These are phyloP conservation scores for Neoascia interrupta DNA, from an alignment of 2,888 invertebrate genomes.

Conservation along the genomic window DNA sequence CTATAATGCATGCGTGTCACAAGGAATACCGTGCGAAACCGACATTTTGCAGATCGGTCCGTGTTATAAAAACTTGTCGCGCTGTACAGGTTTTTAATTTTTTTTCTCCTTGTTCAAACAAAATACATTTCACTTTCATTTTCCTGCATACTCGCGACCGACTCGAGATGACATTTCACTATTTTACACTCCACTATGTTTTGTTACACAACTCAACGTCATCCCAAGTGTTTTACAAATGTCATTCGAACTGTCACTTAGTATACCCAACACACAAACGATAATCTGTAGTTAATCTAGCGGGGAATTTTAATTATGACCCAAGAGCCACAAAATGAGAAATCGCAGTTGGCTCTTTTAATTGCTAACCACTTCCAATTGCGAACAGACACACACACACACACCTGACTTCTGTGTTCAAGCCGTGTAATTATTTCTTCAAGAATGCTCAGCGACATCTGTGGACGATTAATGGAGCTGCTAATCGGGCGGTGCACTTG, in stretches of 20 bases:
- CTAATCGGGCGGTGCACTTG: slow-evolving; percentile 64
- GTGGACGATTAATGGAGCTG: slow-evolving; percentile 62
- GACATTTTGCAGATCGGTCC: slow-evolving; percentile 31
- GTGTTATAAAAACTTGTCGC: slow-evolving; percentile 7
- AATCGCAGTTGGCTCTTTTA: slow-evolving; percentile 42
- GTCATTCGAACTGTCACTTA: slow-evolving; percentile 42
- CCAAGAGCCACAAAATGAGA: slow-evolving; percentile 27
- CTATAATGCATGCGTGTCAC: slow-evolving; percentile 56
- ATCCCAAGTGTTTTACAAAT: slow-evolving; percentile 39
- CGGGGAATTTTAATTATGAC: slow-evolving; percentile 49
- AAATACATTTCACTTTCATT: slow-evolving; percentile 57
- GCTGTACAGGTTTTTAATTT: not conserved
- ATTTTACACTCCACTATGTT: too few species aligned
- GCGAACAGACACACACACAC: not conserved
- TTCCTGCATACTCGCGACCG: too few species aligned
- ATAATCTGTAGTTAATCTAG: slow-evolving; percentile 34
- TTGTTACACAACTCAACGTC: slow-evolving; percentile 35
- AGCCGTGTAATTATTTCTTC: slow-evolving; percentile 42
- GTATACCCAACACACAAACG: slow-evolving; percentile 12
- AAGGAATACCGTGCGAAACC: slow-evolving; percentile 39
- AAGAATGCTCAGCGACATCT: slow-evolving; percentile 54
- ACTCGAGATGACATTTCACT: slow-evolving; percentile 46
- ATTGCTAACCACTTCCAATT: slow-evolving; percentile 32
- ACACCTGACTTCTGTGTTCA: not conserved
- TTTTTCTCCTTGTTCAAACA: not conserved